Percentiles rank a stretch among this genome's conserved stretches.
These are phyloP conservation scores for Barbus barbus DNA, from an alignment of 2,113 vertebrate genomes.

Conservation along the genomic window DNA sequence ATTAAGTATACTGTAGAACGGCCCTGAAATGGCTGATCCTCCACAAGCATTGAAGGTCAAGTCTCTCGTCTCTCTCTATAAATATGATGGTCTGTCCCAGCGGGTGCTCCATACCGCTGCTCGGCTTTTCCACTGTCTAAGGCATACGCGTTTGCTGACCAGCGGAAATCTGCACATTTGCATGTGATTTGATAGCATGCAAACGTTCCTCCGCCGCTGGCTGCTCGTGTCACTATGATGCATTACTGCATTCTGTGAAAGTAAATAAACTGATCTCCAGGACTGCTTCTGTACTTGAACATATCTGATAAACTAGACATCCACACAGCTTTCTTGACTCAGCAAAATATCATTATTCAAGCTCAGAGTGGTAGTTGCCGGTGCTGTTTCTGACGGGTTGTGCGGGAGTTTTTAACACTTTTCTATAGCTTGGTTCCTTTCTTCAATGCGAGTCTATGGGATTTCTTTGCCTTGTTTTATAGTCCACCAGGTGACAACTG, in stretches of 20 bases:
- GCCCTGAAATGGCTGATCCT: slow-evolving; percentile 48
- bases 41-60: slow-evolving; percentile 50
- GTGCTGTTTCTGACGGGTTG: not conserved
- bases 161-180: slow-evolving; percentile 32
- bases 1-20: slow-evolving; percentile 14
- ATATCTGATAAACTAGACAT: not conserved
- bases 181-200: slow-evolving; percentile 48
- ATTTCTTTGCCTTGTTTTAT: not conserved
- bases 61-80: slow-evolving; percentile 52
- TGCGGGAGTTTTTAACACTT: too few species aligned
- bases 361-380: not conserved
- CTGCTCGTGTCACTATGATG: not conserved
- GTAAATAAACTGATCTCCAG: not conserved
- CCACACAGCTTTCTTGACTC: not conserved
- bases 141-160: slow-evolving; percentile 42
- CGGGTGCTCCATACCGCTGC: slow-evolving; percentile 32
- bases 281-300: not conserved
- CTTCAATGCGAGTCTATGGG: not conserved
- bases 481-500: not conserved
- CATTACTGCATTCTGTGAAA: slow-evolving; percentile 5
- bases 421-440: not conserved
- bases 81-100: slow-evolving; percentile 57
- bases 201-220: not conserved
- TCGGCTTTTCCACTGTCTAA: slow-evolving; percentile 31
- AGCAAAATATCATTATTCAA: not conserved